Percentiles rank a stretch among this genome's conserved stretches.
phyloP scores from a whole-genome alignment of 2,888 invertebrate species.

The Drosophila vallismaia region DNA sequence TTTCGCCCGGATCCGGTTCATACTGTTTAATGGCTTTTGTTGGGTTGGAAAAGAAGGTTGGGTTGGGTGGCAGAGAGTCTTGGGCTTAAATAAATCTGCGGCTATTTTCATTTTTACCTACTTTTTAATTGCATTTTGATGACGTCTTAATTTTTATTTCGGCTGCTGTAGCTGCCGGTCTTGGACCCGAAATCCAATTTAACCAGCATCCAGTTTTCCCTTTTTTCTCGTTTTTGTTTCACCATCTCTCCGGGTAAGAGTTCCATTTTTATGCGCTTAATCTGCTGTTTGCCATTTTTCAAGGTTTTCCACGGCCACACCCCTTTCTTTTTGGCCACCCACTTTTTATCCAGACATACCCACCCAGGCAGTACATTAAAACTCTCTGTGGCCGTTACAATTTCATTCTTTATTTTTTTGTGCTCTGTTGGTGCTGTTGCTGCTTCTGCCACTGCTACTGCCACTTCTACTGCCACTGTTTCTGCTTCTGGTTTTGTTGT shows the following conservation, averaged over 20 bases:
- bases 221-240: not conserved
- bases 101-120: constrained; percentile 74
- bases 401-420: constrained; percentile 52
- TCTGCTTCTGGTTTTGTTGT: constrained; percentile 28
- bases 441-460: not conserved
- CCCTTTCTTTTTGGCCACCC: constrained; percentile 14
- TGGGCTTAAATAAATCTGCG: constrained; percentile 72
- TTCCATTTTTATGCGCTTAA: constrained; percentile 72
- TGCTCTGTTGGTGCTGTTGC: constrained; percentile 3
- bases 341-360: constrained; percentile 3
- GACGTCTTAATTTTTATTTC: constrained; percentile 78
- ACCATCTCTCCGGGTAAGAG: constrained; percentile 1
- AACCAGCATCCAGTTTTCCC: constrained; percentile 6
- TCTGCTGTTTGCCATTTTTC: constrained; percentile 76
- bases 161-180: constrained; percentile 26
- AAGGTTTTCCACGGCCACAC: constrained; percentile 50
- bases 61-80: constrained; percentile 14
- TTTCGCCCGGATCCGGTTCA: constrained; percentile 33
- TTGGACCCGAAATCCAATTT: constrained; percentile 50
- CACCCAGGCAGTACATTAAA: constrained; percentile 67
- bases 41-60: constrained; percentile 4
- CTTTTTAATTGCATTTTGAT: constrained; percentile 79
- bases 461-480: not conserved
- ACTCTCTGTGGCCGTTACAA: constrained; percentile 73
- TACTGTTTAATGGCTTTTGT: constrained; percentile 41